A percentile compares a stretch with the other conserved stretches of the same genome.
These are phyloP conservation scores for Lissocephala sabroskyi DNA, from an alignment of 2,888 invertebrate genomes.

Conservation along the genomic window DNA sequence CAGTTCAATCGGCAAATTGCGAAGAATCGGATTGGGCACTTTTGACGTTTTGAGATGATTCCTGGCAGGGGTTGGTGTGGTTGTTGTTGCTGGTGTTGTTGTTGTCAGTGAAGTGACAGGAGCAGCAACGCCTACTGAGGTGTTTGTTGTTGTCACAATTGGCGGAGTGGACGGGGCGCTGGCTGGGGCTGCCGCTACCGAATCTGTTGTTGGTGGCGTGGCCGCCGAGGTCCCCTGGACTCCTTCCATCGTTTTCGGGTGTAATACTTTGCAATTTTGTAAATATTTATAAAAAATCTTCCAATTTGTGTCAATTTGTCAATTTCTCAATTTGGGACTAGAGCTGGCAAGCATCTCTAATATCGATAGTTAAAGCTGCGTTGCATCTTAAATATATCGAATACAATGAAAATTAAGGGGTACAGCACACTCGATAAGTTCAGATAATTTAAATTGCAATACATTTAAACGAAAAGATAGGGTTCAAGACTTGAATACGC, in stretches of 20 bases:
- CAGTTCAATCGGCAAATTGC: conserved; percentile 63
- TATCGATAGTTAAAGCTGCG: conserved; percentile 1
- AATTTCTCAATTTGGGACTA: no score
- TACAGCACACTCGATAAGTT: no score
- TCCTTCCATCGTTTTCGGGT: conserved; percentile 29
- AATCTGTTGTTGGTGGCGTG: neutral
- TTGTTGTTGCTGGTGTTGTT: conserved; percentile 16
- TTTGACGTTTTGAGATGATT: no score
- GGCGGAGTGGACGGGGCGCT: neutral
- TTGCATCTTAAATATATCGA: no score
- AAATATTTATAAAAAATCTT: neutral
- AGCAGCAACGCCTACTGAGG: conserved; percentile 4
- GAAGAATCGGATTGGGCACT: conserved; percentile 22
- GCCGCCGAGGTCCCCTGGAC: conserved; percentile 16
- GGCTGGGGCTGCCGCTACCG: neutral
- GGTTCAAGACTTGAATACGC: no score
- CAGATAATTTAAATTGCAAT: no score
- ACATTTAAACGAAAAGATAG: no score
- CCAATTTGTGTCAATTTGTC: neutral
- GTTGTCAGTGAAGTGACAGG: conserved; percentile 5
- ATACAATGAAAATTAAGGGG: no score
- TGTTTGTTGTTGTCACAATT: no score
- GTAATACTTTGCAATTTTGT: no score
- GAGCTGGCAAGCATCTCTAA: no score
- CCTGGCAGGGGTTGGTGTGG: neutral